Conservation (phyloP, 2,888 invertebrate species). For the Pollenia angustigena region DNA sequence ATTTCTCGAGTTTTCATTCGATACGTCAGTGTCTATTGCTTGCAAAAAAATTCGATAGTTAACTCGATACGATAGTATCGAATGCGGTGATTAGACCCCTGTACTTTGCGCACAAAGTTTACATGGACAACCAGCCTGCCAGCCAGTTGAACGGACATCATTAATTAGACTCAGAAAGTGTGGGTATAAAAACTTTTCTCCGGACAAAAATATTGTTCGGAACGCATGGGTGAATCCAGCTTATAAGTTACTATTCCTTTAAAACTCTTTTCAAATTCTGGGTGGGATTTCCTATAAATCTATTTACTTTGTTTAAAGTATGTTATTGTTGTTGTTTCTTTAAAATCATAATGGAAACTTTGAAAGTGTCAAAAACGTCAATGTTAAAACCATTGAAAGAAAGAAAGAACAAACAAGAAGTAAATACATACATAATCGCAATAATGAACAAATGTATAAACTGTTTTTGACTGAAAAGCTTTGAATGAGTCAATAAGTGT, state of each 20-base stretch:
- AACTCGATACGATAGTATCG: too few relatives aligned
- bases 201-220: too few relatives aligned
- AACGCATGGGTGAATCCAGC: too few relatives aligned
- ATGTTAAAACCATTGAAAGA: conserved; percentile 50
- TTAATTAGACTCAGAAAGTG: too few relatives aligned
- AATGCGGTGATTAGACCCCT: too few relatives aligned
- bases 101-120: too few relatives aligned
- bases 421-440: conserved; percentile 26
- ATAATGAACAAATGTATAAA: conserved; percentile 36
- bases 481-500: conserved; percentile 19
- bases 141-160: too few relatives aligned
- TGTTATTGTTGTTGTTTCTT: conserved; percentile 38
- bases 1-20: too few relatives aligned
- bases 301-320: conserved; percentile 60
- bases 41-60: too few relatives aligned
- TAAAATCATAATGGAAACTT: conserved; percentile 50
- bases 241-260: background rate
- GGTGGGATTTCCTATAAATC: conserved; percentile 28
- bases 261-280: background rate
- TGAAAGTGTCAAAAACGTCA: conserved; percentile 60
- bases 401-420: background rate
- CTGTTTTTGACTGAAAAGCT: conserved; percentile 37
- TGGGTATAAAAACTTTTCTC: too few relatives aligned
- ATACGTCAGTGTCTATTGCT: too few relatives aligned
- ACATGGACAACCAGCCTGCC: too few relatives aligned